Base-by-base conservation (phyloP, 2,888 invertebrate genomes). In the Cephus spinipes region DNA sequence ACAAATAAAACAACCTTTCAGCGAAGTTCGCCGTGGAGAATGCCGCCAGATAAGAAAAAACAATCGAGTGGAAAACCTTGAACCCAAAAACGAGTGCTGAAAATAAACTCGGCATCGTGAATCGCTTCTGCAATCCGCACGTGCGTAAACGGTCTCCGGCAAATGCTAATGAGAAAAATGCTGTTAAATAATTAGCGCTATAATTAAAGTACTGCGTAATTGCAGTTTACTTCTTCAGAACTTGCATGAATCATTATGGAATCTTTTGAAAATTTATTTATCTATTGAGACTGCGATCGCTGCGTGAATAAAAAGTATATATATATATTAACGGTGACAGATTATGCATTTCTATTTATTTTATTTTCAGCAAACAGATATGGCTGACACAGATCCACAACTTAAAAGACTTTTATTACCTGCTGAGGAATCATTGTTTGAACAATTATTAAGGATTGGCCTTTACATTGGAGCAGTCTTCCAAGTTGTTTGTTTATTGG, bases 401-500 rank as follows among this genome's bases (percentile, higher is more conserved):
- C 82, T 91, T 68, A 91, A 89, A 80, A 87, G 88, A 73, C 87
- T 91, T 23, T 82, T 91, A 78, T 84, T 91, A n/a, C 91, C 91
- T 36, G 87, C 89, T 1, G 91, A 91, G 78, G 91, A 91, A 78
- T 90, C 89, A 23, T 82, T 90, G 33, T 89, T 91, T 73, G 91
- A 91, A 83, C 85, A 88, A 81, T 84, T 91, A 74, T 83, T 91
- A 76, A 88, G 89, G 83, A 89, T 90, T 90, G 97, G 97, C 23
- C 92, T 98, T 9, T 97, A 97, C 88, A 92, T 97, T 68, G 97
- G 97, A 9, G 97, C 97, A 30, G 93, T 96, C n/a, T 98, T 98
- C 88, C 98, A 98, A 92, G 92, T 98, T 78, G 92, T 96, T 33
- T 98, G 97, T 88, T 93, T 98, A 81, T 93, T 96, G 75, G 96